A percentile compares a stretch with the other conserved stretches of the same genome.
Conservation (phyloP, 2,888 invertebrate species). For the Dolomedes plantarius region DNA sequence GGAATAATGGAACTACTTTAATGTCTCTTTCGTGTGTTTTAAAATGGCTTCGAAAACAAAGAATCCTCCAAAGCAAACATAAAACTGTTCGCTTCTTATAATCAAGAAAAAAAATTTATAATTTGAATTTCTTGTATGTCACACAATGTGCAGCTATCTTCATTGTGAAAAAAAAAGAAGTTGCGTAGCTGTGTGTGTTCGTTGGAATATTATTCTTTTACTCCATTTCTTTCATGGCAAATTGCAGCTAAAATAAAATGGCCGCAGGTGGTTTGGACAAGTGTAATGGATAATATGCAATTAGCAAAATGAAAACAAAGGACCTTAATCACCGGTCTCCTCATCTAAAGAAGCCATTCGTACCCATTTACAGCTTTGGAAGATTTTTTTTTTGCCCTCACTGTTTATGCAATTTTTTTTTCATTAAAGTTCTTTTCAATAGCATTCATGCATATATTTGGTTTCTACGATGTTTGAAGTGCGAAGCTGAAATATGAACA, state of each 20-base stretch:
- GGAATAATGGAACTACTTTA: background rate
- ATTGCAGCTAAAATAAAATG: background rate
- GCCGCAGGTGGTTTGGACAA: background rate
- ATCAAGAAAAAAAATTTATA: background rate
- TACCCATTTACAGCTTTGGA: background rate
- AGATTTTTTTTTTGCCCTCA: background rate
- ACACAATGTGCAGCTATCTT: background rate
- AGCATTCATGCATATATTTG: too few species aligned
- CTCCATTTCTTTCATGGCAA: background rate
- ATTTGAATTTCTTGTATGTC: background rate
- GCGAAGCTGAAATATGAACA: too few species aligned
- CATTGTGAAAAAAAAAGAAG: too few species aligned
- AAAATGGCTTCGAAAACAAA: background rate
- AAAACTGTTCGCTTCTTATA: too few species aligned
- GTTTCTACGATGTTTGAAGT: too few species aligned
- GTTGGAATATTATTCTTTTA: too few species aligned
- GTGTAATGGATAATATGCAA: slow-evolving; percentile 16
- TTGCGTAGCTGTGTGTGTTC: too few species aligned
- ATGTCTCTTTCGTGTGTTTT: background rate
- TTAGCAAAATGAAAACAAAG: slow-evolving; percentile 1
- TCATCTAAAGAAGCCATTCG: background rate
- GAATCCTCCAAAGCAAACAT: background rate
- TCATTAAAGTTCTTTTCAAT: too few species aligned
- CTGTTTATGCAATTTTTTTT: too few species aligned
- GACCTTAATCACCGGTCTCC: background rate